phyloP scores from a whole-genome alignment of 1,140 invertebrate genomes.

The Epicauta chinensis region DNA sequence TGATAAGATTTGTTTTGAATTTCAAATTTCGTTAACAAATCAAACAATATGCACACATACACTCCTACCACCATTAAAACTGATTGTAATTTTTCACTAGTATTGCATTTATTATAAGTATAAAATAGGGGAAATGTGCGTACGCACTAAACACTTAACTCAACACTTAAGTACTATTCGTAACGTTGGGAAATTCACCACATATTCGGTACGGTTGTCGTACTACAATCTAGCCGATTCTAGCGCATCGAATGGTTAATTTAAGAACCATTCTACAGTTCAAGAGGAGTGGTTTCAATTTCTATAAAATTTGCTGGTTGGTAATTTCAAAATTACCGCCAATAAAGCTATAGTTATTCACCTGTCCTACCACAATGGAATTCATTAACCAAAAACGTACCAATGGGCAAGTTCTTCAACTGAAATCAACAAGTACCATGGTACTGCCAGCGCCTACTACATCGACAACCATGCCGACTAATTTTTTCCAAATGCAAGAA shows the following conservation, averaged over 20 bases:
- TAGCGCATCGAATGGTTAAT: conserved; percentile 26
- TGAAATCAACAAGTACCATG: no score
- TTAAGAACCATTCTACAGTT: conserved; percentile 24
- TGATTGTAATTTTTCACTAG: conserved; percentile 20
- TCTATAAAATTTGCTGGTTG: not conserved
- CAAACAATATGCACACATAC: conserved; percentile 13
- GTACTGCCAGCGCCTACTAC: not conserved
- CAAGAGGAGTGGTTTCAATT: conserved; percentile 20
- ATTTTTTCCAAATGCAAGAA: not conserved
- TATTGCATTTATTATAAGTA: conserved; percentile 5
- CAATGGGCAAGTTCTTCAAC: no score
- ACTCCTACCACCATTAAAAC: conserved; percentile 15
- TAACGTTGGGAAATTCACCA: no score
- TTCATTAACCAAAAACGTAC: not conserved
- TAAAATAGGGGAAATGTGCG: conserved; percentile 17
- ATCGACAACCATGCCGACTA: not conserved
- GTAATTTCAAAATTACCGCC: conserved; percentile 1
- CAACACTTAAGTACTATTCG: conserved; percentile 15
- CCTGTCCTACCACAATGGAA: not conserved
- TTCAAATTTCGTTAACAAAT: conserved; percentile 8
- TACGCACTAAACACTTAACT: conserved; percentile 18
- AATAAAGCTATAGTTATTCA: not conserved
- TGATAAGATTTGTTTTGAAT: conserved; percentile 7
- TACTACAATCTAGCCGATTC: conserved; percentile 20
- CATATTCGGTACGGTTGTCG: conserved; percentile 17